Base-by-base conservation (phyloP, 2,797 vertebrate genomes). In the Crypturellus tataupa region DNA sequence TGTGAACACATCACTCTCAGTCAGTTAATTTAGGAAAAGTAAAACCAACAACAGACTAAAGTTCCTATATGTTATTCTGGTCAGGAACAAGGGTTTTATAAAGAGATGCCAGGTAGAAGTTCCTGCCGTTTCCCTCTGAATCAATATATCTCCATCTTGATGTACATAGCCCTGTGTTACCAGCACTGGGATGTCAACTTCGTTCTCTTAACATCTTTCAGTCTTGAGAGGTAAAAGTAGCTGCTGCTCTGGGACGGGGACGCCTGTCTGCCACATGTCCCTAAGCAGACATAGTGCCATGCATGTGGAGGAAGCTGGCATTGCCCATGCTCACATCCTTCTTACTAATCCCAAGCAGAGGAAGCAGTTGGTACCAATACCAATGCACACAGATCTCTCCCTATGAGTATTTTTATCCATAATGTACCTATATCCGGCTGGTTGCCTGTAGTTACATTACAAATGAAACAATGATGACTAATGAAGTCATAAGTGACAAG, bases 341-440 rank as follows among this genome's bases (percentile, higher is more conserved):
- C 70, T 35, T 78, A n/a, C 44, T 53, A 25, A 47, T 65, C 53
- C 75, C 27, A 40, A 0, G 0, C 39, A 39, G 53, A 87, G 7
- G 17, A 24, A 81, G 63, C 47, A 1, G 3, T 51, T 67, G 67
- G 29, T 11, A 49, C 4, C 1, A 3, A 1, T 20, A 37, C 9
- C 29, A 64, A 27, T 47, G 83, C 5, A 1, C 37, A 1, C 10
- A 29, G 62, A 20, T 76, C 56, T 42, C 40, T 37, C 58, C 17
- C 46, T 29, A 11, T 18, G 63, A 12, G 12, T 12, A 12, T 37
- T 71, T 58, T 47, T 37, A 46, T 59, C 40, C 29, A 10, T 46
- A 17, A 35, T 12, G 8, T 18, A 24, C 25, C 1, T 15, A 2
- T 39, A 27, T 25, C 58, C 65, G 3, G 1, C n/a, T 15, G 65